Evolutionary conservation across 2,888 invertebrate genomes (phyloP).

Genomic region (Drosophila sordidapex): DNA sequence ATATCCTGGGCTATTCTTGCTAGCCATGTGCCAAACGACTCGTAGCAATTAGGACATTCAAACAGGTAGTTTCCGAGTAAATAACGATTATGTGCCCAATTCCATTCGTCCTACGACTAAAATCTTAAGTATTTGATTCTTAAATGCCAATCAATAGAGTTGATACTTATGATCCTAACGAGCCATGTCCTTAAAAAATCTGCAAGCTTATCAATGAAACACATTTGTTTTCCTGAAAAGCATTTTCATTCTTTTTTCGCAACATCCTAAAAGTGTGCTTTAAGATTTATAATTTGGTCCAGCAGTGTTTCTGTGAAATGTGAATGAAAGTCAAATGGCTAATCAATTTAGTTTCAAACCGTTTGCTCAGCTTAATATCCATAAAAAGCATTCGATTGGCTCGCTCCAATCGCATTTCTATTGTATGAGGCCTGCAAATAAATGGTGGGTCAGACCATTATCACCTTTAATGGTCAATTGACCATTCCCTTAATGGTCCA

Average conservation of each 20-base stretch:
- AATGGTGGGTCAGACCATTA: constrained; percentile 35
- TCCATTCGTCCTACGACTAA: accelerated
- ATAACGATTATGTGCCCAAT: not conserved
- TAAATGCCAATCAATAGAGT: not conserved
- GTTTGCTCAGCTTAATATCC: constrained; percentile 21
- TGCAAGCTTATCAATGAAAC: not conserved
- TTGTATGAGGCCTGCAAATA: constrained; percentile 17
- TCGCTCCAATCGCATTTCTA: constrained; percentile 14
- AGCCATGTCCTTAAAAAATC: not conserved
- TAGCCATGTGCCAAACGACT: not conserved
- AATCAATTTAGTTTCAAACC: constrained; percentile 33
- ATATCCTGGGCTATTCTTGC: not conserved
- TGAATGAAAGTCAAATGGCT: not conserved
- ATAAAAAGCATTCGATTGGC: constrained; percentile 37
- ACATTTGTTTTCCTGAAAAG: not conserved
- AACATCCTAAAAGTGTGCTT: constrained; percentile 1
- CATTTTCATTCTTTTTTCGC: not conserved
- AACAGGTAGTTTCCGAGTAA: not conserved
- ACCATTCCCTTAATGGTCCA: constrained; percentile 30
- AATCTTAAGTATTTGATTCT: not conserved
- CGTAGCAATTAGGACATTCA: not conserved
- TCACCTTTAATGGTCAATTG: constrained; percentile 48
- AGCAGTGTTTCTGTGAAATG: not conserved
- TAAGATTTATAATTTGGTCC: not conserved
- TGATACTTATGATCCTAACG: not conserved